phyloP scores from a whole-genome alignment of 2,797 vertebrate species.

The Lagorchestes hirsutus region DNA sequence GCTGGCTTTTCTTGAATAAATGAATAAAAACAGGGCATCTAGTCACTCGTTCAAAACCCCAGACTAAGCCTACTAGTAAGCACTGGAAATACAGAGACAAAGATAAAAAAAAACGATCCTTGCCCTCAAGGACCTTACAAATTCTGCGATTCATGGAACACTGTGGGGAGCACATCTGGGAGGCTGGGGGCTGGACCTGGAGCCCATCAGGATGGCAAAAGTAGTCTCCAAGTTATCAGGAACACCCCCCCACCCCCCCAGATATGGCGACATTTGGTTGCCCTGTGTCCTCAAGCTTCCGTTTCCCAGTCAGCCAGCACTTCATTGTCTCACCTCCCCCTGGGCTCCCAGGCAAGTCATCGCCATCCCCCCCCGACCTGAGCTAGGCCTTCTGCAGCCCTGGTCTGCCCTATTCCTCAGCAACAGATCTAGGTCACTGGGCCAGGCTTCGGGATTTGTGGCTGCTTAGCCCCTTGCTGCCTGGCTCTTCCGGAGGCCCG shows the following conservation, averaged over 20 bases:
- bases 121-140: not conserved
- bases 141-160: not conserved
- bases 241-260: not conserved
- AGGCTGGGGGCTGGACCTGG: not conserved
- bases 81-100: not conserved
- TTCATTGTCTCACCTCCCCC: rapidly evolving
- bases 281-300: not conserved
- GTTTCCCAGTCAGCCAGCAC: not conserved
- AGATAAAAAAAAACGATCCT: too few relatives aligned
- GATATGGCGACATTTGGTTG: not conserved
- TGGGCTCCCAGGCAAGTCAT: not conserved
- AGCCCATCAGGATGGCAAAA: not conserved
- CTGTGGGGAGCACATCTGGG: not conserved
- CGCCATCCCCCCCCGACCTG: not conserved
- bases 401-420: slow-evolving; percentile 71
- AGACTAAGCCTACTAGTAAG: not conserved
- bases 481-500: slow-evolving; percentile 11
- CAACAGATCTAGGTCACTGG: slow-evolving; percentile 84
- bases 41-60: not conserved
- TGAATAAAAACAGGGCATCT: not conserved
- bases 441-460: slow-evolving; percentile 76
- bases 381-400: not conserved
- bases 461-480: slow-evolving; percentile 64
- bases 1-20: not conserved
- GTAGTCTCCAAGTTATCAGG: not conserved